phyloP scores from a whole-genome alignment of 2,888 invertebrate species.

The Linnaemya vulpina region DNA sequence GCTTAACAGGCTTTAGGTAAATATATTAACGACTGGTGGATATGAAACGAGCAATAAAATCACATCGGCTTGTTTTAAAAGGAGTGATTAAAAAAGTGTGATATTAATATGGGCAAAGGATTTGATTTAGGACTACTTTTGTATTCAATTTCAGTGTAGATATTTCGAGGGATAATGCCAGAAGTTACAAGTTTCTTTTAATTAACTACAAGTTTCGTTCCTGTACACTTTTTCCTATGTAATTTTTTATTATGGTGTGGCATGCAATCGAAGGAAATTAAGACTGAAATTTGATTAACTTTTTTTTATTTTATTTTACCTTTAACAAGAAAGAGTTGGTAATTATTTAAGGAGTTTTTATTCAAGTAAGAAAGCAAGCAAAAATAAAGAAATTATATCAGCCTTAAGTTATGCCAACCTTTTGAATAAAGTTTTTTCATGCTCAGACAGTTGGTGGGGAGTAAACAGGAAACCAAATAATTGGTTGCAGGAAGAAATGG shows the following conservation, averaged over 20 bases:
- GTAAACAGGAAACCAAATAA: not conserved
- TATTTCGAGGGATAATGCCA: not conserved
- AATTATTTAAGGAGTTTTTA: not conserved
- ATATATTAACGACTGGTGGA: not conserved
- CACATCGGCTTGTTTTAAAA: not conserved
- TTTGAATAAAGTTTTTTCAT: not conserved
- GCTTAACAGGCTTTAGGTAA: not conserved
- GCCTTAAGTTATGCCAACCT: conserved; percentile 9
- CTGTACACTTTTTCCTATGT: not conserved
- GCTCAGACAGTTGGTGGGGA: not conserved
- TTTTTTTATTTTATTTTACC: conserved; percentile 17
- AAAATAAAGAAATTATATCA: too few relatives aligned
- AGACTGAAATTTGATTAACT: conserved; percentile 54
- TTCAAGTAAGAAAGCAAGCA: too few relatives aligned
- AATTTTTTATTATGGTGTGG: conserved; percentile 35
- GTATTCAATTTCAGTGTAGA: not conserved
- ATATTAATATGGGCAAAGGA: conserved; percentile 15
- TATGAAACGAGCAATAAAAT: conserved; percentile 10
- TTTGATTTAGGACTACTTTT: not conserved
- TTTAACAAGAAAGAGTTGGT: not conserved
- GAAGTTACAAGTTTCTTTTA: not conserved
- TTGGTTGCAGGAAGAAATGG: not conserved
- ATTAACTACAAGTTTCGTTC: not conserved
- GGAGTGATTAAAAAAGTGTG: not conserved
- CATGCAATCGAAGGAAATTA: conserved; percentile 57